Percentiles rank a stretch among this genome's conserved stretches.
phyloP scores from a whole-genome alignment of 2,888 invertebrate species.

The Apotomis capreana region DNA sequence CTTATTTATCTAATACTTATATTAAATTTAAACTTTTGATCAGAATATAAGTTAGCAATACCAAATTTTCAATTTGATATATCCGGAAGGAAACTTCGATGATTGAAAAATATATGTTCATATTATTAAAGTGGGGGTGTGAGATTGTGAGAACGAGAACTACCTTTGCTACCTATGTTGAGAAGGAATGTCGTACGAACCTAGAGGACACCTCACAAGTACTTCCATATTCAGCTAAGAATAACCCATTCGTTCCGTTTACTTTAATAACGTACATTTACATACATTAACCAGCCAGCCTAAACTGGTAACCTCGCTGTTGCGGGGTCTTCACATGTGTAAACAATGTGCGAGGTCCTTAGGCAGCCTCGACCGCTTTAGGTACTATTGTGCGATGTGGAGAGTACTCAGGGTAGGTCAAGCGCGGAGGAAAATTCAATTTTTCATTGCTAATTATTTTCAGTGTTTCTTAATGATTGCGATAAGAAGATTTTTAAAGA shows the following conservation, averaged over 20 bases:
- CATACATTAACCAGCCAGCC: constrained; percentile 11
- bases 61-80: too few relatives aligned
- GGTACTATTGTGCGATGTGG: constrained; percentile 6
- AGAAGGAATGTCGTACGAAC: not conserved
- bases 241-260: constrained; percentile 8
- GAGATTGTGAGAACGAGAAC: too few relatives aligned
- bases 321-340: constrained; percentile 67
- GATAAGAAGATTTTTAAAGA: not conserved
- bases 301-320: constrained; percentile 56
- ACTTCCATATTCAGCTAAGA: constrained; percentile 13
- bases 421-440: constrained; percentile 21
- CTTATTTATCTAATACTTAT: too few relatives aligned
- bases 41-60: too few relatives aligned
- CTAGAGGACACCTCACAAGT: not conserved
- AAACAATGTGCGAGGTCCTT: constrained; percentile 63
- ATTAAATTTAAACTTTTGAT: too few relatives aligned
- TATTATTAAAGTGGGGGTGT: too few relatives aligned
- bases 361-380: constrained; percentile 63
- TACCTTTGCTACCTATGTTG: too few relatives aligned
- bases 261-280: constrained; percentile 31
- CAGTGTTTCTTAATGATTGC: not conserved
- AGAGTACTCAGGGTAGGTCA: constrained; percentile 23
- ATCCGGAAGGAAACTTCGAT: too few relatives aligned
- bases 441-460: not conserved
- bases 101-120: too few relatives aligned